phyloP scores from a whole-genome alignment of 2,113 vertebrate genomes.

The Uria lomvia region DNA sequence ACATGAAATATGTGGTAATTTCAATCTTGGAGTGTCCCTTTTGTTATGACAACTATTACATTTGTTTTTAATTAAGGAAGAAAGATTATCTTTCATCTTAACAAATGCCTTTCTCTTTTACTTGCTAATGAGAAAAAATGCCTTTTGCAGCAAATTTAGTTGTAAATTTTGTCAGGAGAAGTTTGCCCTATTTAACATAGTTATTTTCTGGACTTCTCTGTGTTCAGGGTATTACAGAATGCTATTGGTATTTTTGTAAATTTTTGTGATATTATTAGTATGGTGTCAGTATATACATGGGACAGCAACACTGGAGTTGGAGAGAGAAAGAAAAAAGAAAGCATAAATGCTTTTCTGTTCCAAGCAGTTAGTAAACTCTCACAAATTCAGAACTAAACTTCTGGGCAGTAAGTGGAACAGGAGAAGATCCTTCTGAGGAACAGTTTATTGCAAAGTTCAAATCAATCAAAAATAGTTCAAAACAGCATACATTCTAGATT shows the following conservation, averaged over 20 bases:
- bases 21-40: background rate
- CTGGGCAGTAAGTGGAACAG: background rate
- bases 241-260: rapidly evolving
- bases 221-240: background rate
- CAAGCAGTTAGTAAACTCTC: background rate
- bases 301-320: background rate
- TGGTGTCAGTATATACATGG: background rate
- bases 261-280: background rate
- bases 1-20: background rate
- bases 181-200: background rate
- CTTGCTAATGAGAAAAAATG: background rate
- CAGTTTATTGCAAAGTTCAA: background rate
- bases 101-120: background rate
- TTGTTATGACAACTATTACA: background rate
- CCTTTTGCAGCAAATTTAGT: background rate
- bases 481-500: background rate
- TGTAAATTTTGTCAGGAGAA: background rate
- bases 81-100: background rate
- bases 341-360: background rate
- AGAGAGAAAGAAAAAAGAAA: background rate
- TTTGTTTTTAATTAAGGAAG: background rate
- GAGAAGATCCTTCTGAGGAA: background rate
- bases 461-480: background rate
- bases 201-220: background rate
- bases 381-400: background rate